These are phyloP conservation scores for Cerastis leucographa DNA, from an alignment of 2,888 invertebrate species.

Conservation along the genomic window DNA sequence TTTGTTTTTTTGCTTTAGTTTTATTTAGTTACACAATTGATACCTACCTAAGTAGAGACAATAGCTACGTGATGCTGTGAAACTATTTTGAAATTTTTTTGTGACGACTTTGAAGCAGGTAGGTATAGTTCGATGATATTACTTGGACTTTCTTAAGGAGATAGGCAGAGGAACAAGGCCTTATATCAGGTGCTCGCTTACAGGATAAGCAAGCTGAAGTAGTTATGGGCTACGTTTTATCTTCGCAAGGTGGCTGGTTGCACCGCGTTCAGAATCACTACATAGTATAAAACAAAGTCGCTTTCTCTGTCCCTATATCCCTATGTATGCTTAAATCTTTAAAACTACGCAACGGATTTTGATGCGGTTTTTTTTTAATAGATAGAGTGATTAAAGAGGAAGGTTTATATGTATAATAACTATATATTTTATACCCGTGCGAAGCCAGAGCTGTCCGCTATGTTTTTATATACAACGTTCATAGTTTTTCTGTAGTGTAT, in stretches of 20 bases:
- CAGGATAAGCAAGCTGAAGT: not conserved
- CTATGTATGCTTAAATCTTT: too few species aligned
- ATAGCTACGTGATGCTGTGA: not conserved
- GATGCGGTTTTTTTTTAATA: too few species aligned
- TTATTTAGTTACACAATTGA: conserved; percentile 7
- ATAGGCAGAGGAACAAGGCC: not conserved
- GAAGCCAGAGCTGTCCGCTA: too few species aligned
- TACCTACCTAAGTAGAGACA: conserved; percentile 19
- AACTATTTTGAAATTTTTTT: conserved; percentile 15
- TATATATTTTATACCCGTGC: too few species aligned
- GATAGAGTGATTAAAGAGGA: too few species aligned
- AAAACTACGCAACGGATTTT: too few species aligned
- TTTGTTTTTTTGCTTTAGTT: conserved; percentile 15
- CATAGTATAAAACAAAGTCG: too few species aligned
- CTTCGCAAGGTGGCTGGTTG: not conserved
- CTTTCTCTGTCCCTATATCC: too few species aligned
- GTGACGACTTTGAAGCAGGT: not conserved
- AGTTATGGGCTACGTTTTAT: not conserved
- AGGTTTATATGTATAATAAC: too few species aligned
- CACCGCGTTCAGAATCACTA: not conserved
- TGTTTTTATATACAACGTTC: too few species aligned
- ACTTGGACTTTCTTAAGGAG: not conserved
- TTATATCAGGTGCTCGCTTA: not conserved
- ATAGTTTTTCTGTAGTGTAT: too few species aligned
- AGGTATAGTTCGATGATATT: not conserved